Evolutionary conservation across 2,113 vertebrate genomes (phyloP).

Genomic region (Cephalophus harveyi): DNA sequence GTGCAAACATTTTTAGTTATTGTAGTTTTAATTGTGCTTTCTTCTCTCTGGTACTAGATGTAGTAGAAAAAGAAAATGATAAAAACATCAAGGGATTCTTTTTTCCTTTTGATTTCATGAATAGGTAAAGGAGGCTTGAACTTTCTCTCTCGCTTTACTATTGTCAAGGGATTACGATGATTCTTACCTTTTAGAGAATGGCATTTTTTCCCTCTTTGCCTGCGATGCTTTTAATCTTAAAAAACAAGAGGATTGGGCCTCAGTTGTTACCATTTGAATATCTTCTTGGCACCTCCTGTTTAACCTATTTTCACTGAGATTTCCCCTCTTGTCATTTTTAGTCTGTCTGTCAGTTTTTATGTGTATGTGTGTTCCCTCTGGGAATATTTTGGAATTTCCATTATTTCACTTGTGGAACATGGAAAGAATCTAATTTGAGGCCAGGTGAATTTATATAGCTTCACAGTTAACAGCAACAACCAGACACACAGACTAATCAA

Average conservation of each 20-base stretch:
- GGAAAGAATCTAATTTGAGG: slow-evolving; percentile 3
- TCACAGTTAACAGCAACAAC: neutral
- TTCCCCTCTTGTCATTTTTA: neutral
- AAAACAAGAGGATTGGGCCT: neutral
- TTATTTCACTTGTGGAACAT: neutral
- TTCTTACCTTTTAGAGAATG: slow-evolving; percentile 34
- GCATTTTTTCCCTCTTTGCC: neutral
- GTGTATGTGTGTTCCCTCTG: neutral
- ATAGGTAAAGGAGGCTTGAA: neutral
- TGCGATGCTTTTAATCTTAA: neutral
- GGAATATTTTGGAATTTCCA: slow-evolving; percentile 18
- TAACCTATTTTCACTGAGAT: neutral
- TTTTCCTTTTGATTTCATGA: slow-evolving; percentile 52
- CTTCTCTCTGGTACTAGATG: neutral
- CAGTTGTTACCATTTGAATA: neutral
- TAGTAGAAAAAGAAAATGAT: slow-evolving; percentile 46
- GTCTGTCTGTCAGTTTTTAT: neutral
- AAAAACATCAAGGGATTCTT: slow-evolving; percentile 40
- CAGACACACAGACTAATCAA: neutral
- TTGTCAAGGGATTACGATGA: slow-evolving; percentile 7
- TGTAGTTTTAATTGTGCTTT: neutral
- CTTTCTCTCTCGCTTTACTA: neutral
- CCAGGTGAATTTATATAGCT: neutral
- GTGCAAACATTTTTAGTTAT: neutral
- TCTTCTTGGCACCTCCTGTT: slow-evolving; percentile 27